These are phyloP conservation scores for Odontothrips loti DNA, from an alignment of 2,888 invertebrate genomes.

Conservation along the genomic window DNA sequence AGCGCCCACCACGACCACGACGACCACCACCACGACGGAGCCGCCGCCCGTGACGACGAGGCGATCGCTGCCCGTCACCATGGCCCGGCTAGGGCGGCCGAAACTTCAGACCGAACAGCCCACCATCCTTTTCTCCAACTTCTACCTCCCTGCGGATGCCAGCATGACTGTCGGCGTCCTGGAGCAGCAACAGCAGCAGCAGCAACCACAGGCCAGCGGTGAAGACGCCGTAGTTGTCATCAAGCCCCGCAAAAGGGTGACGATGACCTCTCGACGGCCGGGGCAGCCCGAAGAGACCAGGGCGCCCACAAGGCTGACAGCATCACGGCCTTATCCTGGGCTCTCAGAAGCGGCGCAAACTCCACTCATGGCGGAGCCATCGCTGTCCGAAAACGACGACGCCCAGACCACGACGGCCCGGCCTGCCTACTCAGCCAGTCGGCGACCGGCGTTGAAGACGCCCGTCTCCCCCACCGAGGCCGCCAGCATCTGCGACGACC, in stretches of 20 bases:
- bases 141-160: neutral
- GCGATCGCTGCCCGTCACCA: neutral
- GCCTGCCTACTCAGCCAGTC: neutral
- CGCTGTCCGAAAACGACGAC: neutral
- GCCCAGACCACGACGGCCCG: neutral
- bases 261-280: neutral
- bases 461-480: neutral
- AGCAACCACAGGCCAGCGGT: neutral
- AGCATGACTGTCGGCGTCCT: neutral
- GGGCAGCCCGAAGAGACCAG: neutral
- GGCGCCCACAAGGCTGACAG: neutral
- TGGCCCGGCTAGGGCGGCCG: neutral
- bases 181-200: neutral
- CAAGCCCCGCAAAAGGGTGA: neutral
- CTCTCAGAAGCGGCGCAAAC: neutral
- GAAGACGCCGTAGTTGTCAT: neutral
- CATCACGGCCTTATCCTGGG: neutral
- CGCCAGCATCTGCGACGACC: neutral
- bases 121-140: neutral
- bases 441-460: neutral
- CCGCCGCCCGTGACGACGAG: neutral
- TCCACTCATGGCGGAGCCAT: neutral
- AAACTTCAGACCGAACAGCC: neutral
- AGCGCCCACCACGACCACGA: neutral
- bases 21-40: neutral